Evolutionary conservation across 2,888 invertebrate species (phyloP).

Genomic region (Agonum fuliginosum): DNA sequence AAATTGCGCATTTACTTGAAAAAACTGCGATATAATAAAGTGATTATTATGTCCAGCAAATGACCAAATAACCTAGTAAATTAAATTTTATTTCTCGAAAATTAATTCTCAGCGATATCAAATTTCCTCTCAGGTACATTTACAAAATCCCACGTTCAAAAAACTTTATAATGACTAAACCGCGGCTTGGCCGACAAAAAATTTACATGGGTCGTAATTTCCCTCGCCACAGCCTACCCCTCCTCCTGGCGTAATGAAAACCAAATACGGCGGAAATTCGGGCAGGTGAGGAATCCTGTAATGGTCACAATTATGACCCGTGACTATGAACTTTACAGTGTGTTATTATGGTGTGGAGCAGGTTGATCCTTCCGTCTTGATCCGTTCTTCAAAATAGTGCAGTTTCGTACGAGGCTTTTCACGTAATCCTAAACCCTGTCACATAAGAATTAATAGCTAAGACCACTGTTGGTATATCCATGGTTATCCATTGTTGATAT

Average conservation of each 20-base stretch:
- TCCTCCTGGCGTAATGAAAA: slow-evolving; percentile 16
- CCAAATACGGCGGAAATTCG: slow-evolving; percentile 47
- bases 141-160: slow-evolving; percentile 43
- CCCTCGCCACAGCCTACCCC: not conserved
- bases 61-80: not conserved
- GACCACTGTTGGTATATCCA: too few relatives aligned
- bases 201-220: slow-evolving; percentile 46
- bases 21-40: not conserved
- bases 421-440: too few relatives aligned
- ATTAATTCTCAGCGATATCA: slow-evolving; percentile 53
- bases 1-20: not conserved
- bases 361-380: not conserved
- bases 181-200: slow-evolving; percentile 21
- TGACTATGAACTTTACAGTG: slow-evolving; percentile 56
- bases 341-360: slow-evolving; percentile 18
- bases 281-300: slow-evolving; percentile 55
- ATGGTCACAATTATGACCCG: slow-evolving; percentile 58
- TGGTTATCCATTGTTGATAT: too few relatives aligned
- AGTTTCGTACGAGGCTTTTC: too few relatives aligned
- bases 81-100: slow-evolving; percentile 14
- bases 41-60: not conserved
- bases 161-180: slow-evolving; percentile 48
- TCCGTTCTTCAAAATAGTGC: too few relatives aligned
- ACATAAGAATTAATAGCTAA: too few relatives aligned
- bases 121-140: slow-evolving; percentile 46